Evolutionary conservation across 1,140 invertebrate species (phyloP).

Genomic region (Phthorimaea operculella): DNA sequence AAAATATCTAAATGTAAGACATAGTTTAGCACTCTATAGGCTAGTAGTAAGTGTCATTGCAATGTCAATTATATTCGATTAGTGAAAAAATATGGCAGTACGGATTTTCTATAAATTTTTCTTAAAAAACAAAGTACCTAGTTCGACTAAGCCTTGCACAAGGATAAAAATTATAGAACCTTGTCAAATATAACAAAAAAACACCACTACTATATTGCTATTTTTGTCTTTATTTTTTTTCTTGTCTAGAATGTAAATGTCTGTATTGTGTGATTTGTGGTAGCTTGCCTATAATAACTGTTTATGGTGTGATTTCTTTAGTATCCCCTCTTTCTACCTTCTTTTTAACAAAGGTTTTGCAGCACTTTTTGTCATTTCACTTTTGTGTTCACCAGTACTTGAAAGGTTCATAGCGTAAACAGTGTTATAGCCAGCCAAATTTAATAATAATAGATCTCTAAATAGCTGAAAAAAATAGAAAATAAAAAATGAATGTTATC

Average conservation of each 20-base stretch:
- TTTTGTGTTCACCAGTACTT: background rate
- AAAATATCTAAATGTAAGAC: slow-evolving; percentile 50
- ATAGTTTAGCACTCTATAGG: slow-evolving; percentile 60
- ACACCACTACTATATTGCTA: slow-evolving; percentile 18
- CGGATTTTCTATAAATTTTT: slow-evolving; percentile 58
- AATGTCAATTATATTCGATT: slow-evolving; percentile 67
- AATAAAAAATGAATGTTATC: slow-evolving; percentile 46
- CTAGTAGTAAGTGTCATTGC: slow-evolving; percentile 64
- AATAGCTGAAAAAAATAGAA: slow-evolving; percentile 42
- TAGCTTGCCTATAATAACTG: slow-evolving; percentile 43
- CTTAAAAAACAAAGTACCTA: slow-evolving; percentile 37
- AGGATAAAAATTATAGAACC: slow-evolving; percentile 23
- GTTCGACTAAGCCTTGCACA: slow-evolving; percentile 28
- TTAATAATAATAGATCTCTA: slow-evolving; percentile 33
- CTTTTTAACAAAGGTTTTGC: no score
- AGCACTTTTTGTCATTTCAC: background rate
- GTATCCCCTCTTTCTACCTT: no score
- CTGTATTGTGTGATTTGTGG: slow-evolving; percentile 44
- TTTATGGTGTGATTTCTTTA: slow-evolving; percentile 21
- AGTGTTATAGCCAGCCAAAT: slow-evolving; percentile 34
- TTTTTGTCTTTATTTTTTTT: slow-evolving; percentile 20
- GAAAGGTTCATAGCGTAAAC: slow-evolving; percentile 29
- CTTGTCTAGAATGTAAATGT: slow-evolving; percentile 34
- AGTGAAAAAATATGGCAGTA: slow-evolving; percentile 51
- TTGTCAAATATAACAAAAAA: slow-evolving; percentile 21